These are phyloP conservation scores for Ceratotherium simum DNA, from an alignment of 2,113 vertebrate genomes.

Conservation along the genomic window DNA sequence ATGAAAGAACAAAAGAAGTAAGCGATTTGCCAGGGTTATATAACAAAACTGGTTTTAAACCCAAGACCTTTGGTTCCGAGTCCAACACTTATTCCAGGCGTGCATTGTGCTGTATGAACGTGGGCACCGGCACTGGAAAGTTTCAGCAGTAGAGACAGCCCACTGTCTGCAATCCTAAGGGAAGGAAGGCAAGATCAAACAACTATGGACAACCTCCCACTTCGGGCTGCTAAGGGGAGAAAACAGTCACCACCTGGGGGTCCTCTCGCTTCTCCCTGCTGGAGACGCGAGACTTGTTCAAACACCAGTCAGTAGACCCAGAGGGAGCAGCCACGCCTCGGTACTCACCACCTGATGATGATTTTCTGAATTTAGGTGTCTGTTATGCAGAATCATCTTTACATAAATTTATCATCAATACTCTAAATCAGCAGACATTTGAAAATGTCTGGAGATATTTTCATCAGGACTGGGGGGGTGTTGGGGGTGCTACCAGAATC, in stretches of 20 bases:
- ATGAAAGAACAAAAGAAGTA: neutral
- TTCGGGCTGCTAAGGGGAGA: neutral
- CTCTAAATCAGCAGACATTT: conserved; percentile 20
- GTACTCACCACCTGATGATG: neutral
- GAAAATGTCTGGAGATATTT: conserved; percentile 20
- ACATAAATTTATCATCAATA: neutral
- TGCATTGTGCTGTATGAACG: neutral
- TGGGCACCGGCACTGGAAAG: neutral
- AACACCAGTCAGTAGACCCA: neutral
- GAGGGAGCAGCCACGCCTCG: neutral
- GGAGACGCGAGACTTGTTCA: neutral
- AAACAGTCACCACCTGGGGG: neutral
- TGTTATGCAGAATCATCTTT: neutral
- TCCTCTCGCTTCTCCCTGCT: neutral
- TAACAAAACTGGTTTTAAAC: neutral
- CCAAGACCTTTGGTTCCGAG: neutral
- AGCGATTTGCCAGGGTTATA: neutral
- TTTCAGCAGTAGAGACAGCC: neutral
- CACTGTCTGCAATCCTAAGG: neutral
- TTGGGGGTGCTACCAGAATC: neutral
- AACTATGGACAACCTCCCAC: neutral
- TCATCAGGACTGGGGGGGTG: neutral
- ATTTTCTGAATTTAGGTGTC: neutral
- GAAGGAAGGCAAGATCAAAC: neutral
- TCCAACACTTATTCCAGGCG: neutral